Evolutionary conservation across 2,113 vertebrate species (phyloP).

Genomic region (Spea bombifrons): DNA sequence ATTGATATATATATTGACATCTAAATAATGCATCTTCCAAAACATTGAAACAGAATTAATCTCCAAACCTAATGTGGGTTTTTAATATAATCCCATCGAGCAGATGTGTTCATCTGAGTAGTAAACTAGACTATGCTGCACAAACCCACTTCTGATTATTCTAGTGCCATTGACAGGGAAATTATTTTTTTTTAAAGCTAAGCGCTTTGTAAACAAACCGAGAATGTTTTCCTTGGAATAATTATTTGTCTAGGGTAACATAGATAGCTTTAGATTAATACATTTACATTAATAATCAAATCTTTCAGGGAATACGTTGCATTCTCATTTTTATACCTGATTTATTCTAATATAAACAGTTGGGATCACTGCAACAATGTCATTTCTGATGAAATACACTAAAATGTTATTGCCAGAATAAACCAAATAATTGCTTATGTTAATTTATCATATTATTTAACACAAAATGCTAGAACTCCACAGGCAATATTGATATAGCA

Average conservation of each 20-base stretch:
- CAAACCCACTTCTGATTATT: background rate
- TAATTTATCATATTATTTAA: slow-evolving; percentile 2
- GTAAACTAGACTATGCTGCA: background rate
- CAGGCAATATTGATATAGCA: background rate
- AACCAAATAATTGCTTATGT: slow-evolving; percentile 3
- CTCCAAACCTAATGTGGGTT: background rate
- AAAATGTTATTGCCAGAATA: background rate
- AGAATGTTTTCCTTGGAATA: background rate
- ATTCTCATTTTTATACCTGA: background rate
- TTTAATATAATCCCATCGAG: background rate
- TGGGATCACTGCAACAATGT: background rate
- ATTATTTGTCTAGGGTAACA: background rate
- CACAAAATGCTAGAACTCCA: background rate
- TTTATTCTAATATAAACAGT: slow-evolving; percentile 2
- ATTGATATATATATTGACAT: too few relatives aligned
- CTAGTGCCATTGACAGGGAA: background rate
- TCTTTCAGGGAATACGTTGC: background rate
- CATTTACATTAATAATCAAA: background rate
- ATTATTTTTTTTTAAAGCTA: background rate
- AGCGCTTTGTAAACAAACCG: background rate
- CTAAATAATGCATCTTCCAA: too few relatives aligned
- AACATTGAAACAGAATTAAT: background rate
- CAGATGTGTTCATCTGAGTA: background rate
- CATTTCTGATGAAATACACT: background rate
- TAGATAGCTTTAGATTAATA: background rate